Percentiles rank a stretch among this genome's conserved stretches.
Conservation (phyloP, 2,113 vertebrate genomes). For the Chaetorhynchus papuensis region DNA sequence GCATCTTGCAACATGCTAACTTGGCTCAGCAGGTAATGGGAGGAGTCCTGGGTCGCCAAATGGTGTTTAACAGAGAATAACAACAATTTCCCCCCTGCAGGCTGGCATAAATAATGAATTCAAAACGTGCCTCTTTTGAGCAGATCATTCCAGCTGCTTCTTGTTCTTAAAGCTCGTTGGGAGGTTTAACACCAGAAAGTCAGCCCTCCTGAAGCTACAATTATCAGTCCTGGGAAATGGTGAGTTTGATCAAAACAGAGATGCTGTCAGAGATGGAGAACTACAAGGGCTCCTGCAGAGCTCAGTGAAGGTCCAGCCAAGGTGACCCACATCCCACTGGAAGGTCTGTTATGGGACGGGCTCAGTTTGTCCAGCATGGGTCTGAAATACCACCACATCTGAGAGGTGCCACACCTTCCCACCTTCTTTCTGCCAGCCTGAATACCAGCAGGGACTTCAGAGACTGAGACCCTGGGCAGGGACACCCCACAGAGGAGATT, state of each 20-base stretch:
- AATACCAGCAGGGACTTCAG: neutral
- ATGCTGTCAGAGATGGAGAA: neutral
- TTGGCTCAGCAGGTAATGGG: constrained; percentile 44
- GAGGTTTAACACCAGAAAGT: constrained; percentile 17
- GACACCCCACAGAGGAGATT: neutral
- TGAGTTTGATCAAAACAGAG: neutral
- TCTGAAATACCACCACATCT: neutral
- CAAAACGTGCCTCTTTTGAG: neutral
- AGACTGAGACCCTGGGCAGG: neutral
- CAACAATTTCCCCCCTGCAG: constrained; percentile 25
- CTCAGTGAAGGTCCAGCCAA: neutral
- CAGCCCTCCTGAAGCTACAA: constrained; percentile 7
- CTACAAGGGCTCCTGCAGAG: neutral
- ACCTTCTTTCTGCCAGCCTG: neutral
- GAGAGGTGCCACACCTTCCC: neutral
- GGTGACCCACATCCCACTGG: neutral
- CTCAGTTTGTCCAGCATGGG: fast-evolving
- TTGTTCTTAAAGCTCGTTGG: neutral
- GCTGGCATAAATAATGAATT: constrained; percentile 52
- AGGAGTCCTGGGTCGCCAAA: constrained; percentile 21
- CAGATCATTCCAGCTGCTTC: constrained; percentile 14
- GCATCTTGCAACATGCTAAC: constrained; percentile 24
- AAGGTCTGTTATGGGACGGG: neutral
- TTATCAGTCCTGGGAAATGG: neutral
- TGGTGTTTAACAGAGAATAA: constrained; percentile 34